phyloP scores from a whole-genome alignment of 2,888 invertebrate species.

The Prenolepis imparis region DNA sequence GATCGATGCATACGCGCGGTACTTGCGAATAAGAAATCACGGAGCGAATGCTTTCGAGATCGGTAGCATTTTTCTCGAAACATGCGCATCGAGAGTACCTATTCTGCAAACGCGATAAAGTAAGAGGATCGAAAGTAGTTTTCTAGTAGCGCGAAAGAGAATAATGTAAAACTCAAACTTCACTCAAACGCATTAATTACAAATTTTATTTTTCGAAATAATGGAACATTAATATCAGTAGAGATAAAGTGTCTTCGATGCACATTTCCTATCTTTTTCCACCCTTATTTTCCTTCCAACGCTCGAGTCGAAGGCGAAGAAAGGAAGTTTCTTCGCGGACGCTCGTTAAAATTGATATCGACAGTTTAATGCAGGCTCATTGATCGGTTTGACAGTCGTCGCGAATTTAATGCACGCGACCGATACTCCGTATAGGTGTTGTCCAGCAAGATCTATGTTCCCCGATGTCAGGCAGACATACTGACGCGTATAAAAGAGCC shows the following conservation, averaged over 20 bases:
- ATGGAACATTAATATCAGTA: constrained; percentile 4
- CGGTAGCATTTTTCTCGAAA: constrained; percentile 19
- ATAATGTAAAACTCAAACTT: neutral
- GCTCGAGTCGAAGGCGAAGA: neutral
- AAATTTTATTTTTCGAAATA: neutral
- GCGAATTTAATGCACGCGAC: constrained; percentile 48
- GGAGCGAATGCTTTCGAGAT: constrained; percentile 13
- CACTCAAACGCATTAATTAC: neutral
- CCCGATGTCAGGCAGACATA: constrained; percentile 57
- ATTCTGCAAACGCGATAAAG: constrained; percentile 9
- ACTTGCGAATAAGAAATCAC: constrained; percentile 40
- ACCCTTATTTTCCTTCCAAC: neutral
- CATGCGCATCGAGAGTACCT: neutral
- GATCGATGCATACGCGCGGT: constrained; percentile 41
- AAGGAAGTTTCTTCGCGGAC: constrained; percentile 10
- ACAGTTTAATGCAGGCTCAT: constrained; percentile 42
- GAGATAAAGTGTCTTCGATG: neutral
- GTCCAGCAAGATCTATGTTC: constrained; percentile 64
- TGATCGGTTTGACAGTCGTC: constrained; percentile 40
- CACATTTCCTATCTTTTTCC: neutral
- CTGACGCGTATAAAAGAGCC: constrained; percentile 55
- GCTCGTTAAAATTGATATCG: constrained; percentile 48
- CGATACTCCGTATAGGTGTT: constrained; percentile 38
- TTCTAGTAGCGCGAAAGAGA: neutral
- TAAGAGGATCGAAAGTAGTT: constrained; percentile 1